These are phyloP conservation scores for Pyrrhosoma nymphula DNA, from an alignment of 2,888 invertebrate species.

Conservation along the genomic window DNA sequence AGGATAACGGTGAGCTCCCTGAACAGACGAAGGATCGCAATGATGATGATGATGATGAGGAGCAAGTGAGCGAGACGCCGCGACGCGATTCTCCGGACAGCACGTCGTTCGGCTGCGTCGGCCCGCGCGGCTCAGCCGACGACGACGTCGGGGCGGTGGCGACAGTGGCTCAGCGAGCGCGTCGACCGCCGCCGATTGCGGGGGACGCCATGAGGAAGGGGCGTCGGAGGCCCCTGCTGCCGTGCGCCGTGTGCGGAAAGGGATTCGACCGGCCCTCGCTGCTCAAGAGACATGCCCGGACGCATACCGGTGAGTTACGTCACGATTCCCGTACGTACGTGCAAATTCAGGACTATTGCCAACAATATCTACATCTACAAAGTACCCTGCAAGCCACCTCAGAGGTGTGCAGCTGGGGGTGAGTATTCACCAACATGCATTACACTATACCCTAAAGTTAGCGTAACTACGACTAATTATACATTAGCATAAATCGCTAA, in stretches of 20 bases:
- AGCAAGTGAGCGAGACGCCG: no score
- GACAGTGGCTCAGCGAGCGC: neutral
- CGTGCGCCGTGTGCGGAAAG: slow-evolving; percentile 81
- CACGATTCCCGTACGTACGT: no score
- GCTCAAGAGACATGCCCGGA: slow-evolving; percentile 80
- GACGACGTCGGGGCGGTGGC: slow-evolving; percentile 64
- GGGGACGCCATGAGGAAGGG: slow-evolving; percentile 74
- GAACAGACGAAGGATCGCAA: no score
- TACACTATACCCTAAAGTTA: no score
- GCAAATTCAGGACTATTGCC: neutral
- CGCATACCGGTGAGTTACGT: slow-evolving; percentile 79
- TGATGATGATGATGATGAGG: no score
- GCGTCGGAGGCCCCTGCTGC: slow-evolving; percentile 76
- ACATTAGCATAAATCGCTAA: no score
- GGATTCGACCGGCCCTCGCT: slow-evolving; percentile 81
- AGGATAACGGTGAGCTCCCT: neutral
- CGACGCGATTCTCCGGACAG: slow-evolving; percentile 26
- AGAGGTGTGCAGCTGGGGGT: no score
- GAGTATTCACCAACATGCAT: no score
- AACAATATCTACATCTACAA: neutral
- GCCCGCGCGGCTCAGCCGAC: neutral
- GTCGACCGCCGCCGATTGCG: neutral
- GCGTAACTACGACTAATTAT: no score
- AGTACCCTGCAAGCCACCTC: no score
- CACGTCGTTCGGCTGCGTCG: neutral